A percentile compares a stretch with the other conserved stretches of the same genome.
Conservation (phyloP, 2,113 vertebrate genomes). For the Neogobius melanostomus region DNA sequence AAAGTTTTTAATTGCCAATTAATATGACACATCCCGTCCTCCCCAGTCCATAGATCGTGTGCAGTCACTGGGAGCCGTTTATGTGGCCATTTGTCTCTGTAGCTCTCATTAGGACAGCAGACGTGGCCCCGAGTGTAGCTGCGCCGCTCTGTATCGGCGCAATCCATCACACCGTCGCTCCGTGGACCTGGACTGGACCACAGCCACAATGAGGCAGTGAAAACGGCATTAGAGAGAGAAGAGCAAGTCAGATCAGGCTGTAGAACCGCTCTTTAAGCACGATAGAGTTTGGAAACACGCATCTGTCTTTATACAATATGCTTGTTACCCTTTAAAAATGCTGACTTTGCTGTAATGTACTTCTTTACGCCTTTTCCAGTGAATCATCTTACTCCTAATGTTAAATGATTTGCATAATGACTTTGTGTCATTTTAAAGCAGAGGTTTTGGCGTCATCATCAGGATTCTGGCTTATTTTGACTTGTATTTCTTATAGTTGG, state of each 20-base stretch:
- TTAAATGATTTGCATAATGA: background rate
- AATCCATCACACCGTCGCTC: constrained; percentile 39
- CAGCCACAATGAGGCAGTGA: constrained; percentile 12
- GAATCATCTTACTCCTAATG: background rate
- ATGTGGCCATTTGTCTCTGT: constrained; percentile 20
- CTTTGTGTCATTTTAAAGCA: no score
- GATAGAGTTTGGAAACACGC: no score
- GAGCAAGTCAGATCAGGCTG: no score
- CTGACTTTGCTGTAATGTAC: background rate
- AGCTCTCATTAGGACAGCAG: constrained; percentile 53
- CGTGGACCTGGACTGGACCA: constrained; percentile 11
- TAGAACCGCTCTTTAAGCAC: background rate
- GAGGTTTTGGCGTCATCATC: no score
- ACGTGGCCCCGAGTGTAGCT: background rate
- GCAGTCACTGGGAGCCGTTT: background rate
- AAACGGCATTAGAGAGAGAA: background rate
- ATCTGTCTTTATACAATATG: background rate
- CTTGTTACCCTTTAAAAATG: background rate
- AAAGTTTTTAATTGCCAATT: no score
- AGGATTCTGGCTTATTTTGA: no score
- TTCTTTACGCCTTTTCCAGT: no score
- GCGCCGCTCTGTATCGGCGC: constrained; percentile 24
- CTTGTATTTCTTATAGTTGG: no score
- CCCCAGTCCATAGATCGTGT: no score
- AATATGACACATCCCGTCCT: no score